Base-by-base conservation (phyloP, 2,888 invertebrate genomes). In the Drosophila meridionalis region DNA sequence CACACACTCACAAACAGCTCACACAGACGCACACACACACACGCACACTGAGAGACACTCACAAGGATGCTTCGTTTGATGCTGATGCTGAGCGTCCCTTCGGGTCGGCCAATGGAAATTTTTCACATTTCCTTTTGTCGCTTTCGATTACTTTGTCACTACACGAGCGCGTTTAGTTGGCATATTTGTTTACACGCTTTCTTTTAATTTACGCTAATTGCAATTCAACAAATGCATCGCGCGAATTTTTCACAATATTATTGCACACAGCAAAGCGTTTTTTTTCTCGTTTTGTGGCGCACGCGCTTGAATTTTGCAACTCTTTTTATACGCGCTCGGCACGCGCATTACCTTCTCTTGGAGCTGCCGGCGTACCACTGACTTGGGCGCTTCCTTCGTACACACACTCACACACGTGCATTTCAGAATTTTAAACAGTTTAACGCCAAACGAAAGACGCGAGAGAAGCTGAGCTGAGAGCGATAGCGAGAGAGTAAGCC, bases 51-150 rank as follows among this genome's bases (percentile, higher is more conserved):
- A 60, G 12, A 47, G 42, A 69, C 63, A 82, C 64, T 77, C 60
- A 57, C 63, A 83, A 88, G 90, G 85, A 85, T 85, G 90, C 85
- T 85, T 61, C 57, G 62, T 50, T 67, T 55, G 65, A 58, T 63
- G 76, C 61, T 60, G 78, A 64, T 76, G 80, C 81, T 81, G 81
- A 73, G 81, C 81, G 78, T 63, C 28, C 36, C 72, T 65, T 60
- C 30, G 47, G 26, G 32, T 70, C 78, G 42, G 20, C 43, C 48
- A 45, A 11, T 53, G 52, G 30, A 57, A 56, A 69, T 68, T 75
- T 71, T 71, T 73, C 61, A 69, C 75, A 68, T 69, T 60, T 56
- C 30, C 50, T 59, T 47, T 30, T 38, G 11, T n/a, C 36, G 45
- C 30, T 43, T 55, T 6, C 28, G 69, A 47, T 34, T 20, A 34